These are phyloP conservation scores for Cathartes aura DNA, from an alignment of 2,113 vertebrate species.

Conservation along the genomic window DNA sequence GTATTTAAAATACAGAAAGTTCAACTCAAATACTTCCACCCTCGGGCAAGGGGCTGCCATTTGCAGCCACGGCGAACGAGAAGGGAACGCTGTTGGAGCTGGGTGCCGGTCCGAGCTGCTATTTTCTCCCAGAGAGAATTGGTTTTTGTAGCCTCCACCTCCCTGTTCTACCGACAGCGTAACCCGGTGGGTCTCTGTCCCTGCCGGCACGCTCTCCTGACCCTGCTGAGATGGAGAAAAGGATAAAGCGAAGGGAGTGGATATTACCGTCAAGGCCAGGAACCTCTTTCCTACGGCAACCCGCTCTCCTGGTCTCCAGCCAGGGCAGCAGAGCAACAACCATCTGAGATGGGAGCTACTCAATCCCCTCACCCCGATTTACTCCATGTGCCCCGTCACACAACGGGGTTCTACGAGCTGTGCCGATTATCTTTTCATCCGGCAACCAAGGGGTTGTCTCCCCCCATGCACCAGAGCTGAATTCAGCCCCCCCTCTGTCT, in stretches of 20 bases:
- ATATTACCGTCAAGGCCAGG: not conserved
- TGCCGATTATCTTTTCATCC: too few relatives aligned
- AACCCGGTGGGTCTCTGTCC: not conserved
- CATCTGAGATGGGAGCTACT: not conserved
- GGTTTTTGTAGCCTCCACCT: not conserved
- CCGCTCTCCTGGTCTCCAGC: not conserved
- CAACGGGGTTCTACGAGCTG: not conserved
- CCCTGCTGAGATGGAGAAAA: not conserved
- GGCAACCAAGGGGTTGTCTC: not conserved
- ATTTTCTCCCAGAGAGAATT: not conserved
- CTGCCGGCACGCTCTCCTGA: not conserved
- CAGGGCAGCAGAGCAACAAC: not conserved
- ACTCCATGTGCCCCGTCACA: not conserved
- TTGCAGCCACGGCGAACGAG: not conserved
- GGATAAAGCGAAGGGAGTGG: not conserved
- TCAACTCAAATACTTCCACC: not conserved
- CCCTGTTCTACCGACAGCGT: not conserved
- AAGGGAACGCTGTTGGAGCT: not conserved
- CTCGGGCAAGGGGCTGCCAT: not conserved
- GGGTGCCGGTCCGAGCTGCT: not conserved
- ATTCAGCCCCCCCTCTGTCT: not conserved
- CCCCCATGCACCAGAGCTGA: rapidly evolving
- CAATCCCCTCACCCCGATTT: not conserved
- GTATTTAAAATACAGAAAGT: not conserved
- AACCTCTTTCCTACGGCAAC: not conserved